phyloP scores from a whole-genome alignment of 2,797 vertebrate species.

The Brachyalestes nurse region DNA sequence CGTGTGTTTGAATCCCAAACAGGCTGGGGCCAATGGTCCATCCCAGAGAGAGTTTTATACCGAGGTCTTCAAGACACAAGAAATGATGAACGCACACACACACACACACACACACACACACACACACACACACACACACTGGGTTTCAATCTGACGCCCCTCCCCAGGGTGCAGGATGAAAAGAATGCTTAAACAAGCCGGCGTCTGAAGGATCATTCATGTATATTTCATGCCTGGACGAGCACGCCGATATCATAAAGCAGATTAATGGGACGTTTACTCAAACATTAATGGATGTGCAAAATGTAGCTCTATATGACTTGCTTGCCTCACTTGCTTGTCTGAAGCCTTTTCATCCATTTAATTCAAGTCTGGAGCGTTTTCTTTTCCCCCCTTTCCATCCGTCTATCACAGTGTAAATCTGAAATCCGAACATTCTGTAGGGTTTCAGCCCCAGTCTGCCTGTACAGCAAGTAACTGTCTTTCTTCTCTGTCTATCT shows the following conservation, averaged over 20 bases:
- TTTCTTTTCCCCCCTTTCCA: too few relatives aligned
- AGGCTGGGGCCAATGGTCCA: conserved; percentile 32
- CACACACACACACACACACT: conserved; percentile 16
- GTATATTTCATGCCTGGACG: conserved; percentile 73
- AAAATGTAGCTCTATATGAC: conserved; percentile 41
- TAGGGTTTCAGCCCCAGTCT: conserved; percentile 15
- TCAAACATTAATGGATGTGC: conserved; percentile 72
- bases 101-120: conserved; percentile 37
- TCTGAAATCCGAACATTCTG: too few relatives aligned
- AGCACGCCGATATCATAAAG: conserved; percentile 68
- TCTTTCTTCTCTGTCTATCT: neutral
- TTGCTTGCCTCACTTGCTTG: too few relatives aligned
- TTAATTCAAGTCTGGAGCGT: too few relatives aligned
- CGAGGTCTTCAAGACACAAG: conserved; percentile 57
- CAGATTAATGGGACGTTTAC: conserved; percentile 77
- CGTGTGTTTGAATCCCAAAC: conserved; percentile 34
- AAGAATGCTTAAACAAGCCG: conserved; percentile 70
- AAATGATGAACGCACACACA: conserved; percentile 34
- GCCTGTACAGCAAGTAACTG: neutral
- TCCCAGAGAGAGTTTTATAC: conserved; percentile 60
- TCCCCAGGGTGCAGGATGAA: conserved; percentile 70
- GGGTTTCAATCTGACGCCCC: conserved; percentile 59
- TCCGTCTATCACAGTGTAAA: too few relatives aligned
- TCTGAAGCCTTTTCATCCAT: too few relatives aligned
- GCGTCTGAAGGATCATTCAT: conserved; percentile 71